These are phyloP conservation scores for Ophioninae sp. DNA, from an alignment of 2,888 invertebrate species.

Conservation along the genomic window DNA sequence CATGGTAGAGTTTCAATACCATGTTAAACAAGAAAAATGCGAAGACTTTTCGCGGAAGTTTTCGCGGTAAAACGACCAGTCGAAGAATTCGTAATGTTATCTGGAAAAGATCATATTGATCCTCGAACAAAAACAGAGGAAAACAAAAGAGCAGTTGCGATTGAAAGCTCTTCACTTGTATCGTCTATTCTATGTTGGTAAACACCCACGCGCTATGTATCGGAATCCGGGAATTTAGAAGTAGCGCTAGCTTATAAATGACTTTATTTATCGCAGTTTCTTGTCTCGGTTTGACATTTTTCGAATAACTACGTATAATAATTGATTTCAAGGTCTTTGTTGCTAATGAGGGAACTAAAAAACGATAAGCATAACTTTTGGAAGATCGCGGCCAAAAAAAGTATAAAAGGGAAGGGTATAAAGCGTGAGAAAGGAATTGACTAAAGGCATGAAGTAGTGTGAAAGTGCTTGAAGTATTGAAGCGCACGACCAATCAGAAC, in stretches of 20 bases:
- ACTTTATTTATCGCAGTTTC: background rate
- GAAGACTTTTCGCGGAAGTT: background rate
- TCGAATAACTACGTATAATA: background rate
- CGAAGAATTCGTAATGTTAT: constrained; percentile 37
- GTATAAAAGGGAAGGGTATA: background rate
- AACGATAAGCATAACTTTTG: constrained; percentile 7
- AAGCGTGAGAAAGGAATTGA: background rate
- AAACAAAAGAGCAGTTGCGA: constrained; percentile 1
- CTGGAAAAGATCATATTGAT: constrained; percentile 39
- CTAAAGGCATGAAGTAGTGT: background rate
- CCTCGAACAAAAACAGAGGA: constrained; percentile 10
- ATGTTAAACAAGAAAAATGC: constrained; percentile 51
- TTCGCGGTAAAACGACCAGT: constrained; percentile 8
- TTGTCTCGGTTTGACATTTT: background rate
- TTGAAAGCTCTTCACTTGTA: constrained; percentile 11
- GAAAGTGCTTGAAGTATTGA: background rate
- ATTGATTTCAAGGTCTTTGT: background rate
- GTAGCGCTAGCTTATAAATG: background rate
- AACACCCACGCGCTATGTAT: constrained; percentile 28
- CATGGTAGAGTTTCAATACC: constrained; percentile 61
- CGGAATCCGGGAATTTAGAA: background rate
- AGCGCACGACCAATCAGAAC: background rate
- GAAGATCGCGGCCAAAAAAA: constrained; percentile 13
- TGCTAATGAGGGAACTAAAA: constrained; percentile 10
- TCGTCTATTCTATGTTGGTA: constrained; percentile 44